phyloP scores from a whole-genome alignment of 2,888 invertebrate genomes.

The Netelia inedita region DNA sequence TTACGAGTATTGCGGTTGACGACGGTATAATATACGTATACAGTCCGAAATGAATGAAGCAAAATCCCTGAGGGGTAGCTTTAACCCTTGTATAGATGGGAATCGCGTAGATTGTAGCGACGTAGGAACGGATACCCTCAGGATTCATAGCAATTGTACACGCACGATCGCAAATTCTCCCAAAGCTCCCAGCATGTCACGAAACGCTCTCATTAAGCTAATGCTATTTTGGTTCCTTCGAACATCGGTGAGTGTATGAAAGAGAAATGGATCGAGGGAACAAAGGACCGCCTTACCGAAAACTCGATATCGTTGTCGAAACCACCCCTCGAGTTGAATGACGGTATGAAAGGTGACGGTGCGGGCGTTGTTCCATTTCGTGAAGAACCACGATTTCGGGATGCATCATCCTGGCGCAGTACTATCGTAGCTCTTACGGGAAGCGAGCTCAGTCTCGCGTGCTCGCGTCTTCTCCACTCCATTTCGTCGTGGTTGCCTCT shows the following conservation, averaged over 20 bases:
- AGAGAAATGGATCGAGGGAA: not conserved
- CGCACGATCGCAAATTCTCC: conserved; percentile 13
- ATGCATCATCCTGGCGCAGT: conserved; percentile 65
- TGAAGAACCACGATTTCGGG: conserved; percentile 34
- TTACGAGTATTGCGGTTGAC: conserved; percentile 12
- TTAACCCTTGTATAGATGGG: not conserved
- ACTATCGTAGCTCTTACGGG: conserved; percentile 80
- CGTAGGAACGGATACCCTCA: not conserved
- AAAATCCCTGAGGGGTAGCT: not conserved
- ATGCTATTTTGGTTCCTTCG: not conserved
- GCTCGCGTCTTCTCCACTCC: conserved; percentile 70
- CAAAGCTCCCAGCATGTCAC: not conserved
- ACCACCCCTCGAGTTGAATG: conserved; percentile 64
- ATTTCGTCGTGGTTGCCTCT: conserved; percentile 50
- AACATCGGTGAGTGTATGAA: not conserved
- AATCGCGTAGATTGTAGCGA: not conserved
- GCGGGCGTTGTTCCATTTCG: conserved; percentile 28
- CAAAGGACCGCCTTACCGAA: conserved; percentile 74
- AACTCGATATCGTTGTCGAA: conserved; percentile 75
- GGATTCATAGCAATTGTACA: not conserved
- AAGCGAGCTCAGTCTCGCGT: conserved; percentile 75
- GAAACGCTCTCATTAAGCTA: too few species aligned
- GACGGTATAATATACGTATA: not conserved
- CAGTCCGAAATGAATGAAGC: conserved; percentile 34
- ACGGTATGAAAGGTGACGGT: conserved; percentile 29